Evolutionary conservation across 1,140 invertebrate species (phyloP).

Genomic region (Drosophila bipectinata): DNA sequence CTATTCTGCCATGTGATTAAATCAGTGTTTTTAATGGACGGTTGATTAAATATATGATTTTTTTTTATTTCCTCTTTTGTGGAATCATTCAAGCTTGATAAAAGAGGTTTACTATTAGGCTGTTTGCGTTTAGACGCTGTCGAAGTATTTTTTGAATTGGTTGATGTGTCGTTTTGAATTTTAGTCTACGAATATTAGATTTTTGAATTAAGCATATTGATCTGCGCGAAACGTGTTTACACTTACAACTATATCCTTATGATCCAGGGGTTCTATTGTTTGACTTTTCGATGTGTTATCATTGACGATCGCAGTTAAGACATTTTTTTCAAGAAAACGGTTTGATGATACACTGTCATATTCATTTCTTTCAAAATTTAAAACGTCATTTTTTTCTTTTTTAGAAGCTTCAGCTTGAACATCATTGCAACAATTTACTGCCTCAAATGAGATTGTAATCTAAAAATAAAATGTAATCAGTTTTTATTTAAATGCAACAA

Average conservation of each 20-base stretch:
- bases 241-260: conserved; percentile 70
- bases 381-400: conserved; percentile 59
- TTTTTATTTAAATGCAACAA: not conserved
- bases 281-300: conserved; percentile 69
- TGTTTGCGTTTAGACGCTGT: conserved; percentile 71
- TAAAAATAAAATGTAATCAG: conserved; percentile 7
- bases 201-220: conserved; percentile 45
- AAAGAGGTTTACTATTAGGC: conserved; percentile 56
- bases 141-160: conserved; percentile 70
- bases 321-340: conserved; percentile 41
- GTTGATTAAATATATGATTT: conserved; percentile 67
- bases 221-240: conserved; percentile 20
- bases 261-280: conserved; percentile 51
- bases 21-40: conserved; percentile 62
- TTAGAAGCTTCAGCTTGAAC: conserved; percentile 39
- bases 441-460: conserved; percentile 67
- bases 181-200: conserved; percentile 64
- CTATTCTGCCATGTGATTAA: conserved; percentile 67
- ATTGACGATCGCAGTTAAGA: conserved; percentile 83
- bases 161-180: conserved; percentile 74
- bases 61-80: conserved; percentile 71
- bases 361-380: conserved; percentile 49
- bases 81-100: conserved; percentile 62
- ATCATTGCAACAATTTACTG: conserved; percentile 41
- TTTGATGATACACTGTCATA: conserved; percentile 48